These are phyloP conservation scores for Euthynnus affinis DNA, from an alignment of 2,797 vertebrate genomes.

Conservation along the genomic window DNA sequence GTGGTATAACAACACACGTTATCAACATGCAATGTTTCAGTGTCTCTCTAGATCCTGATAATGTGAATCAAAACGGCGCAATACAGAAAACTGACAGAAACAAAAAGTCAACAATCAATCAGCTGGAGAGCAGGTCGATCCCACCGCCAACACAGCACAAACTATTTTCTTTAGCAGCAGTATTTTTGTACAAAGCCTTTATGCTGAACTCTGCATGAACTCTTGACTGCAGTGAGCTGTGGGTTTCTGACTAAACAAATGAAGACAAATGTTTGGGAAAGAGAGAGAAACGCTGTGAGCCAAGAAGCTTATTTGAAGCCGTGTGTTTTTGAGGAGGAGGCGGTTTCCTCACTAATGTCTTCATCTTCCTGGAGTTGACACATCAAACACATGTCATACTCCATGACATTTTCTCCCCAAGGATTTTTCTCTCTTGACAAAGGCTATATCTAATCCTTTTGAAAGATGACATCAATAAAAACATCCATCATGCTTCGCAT, in stretches of 20 bases:
- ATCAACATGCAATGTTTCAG: background rate
- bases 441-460: constrained; percentile 25
- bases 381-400: constrained; percentile 40
- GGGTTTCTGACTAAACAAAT: constrained; percentile 25
- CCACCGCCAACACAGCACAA: background rate
- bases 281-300: constrained; percentile 15
- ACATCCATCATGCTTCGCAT: constrained; percentile 13
- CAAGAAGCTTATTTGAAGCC: constrained; percentile 39
- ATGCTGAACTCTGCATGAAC: constrained; percentile 55
- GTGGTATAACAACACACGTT: background rate
- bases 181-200: background rate
- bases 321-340: constrained; percentile 23
- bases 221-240: background rate
- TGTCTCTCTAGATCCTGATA: background rate
- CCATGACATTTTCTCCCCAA: constrained; percentile 3
- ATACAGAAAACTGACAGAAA: background rate
- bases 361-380: constrained; percentile 32
- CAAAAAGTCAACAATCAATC: background rate
- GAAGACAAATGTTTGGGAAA: constrained; percentile 36
- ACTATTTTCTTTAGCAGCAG: background rate
- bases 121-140: background rate
- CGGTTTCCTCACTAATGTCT: constrained; percentile 25
- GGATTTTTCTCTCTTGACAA: constrained; percentile 25
- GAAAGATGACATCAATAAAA: constrained; percentile 32
- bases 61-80: background rate